Conservation (phyloP, 2,113 vertebrate species). For the Phasianus colchicus region DNA sequence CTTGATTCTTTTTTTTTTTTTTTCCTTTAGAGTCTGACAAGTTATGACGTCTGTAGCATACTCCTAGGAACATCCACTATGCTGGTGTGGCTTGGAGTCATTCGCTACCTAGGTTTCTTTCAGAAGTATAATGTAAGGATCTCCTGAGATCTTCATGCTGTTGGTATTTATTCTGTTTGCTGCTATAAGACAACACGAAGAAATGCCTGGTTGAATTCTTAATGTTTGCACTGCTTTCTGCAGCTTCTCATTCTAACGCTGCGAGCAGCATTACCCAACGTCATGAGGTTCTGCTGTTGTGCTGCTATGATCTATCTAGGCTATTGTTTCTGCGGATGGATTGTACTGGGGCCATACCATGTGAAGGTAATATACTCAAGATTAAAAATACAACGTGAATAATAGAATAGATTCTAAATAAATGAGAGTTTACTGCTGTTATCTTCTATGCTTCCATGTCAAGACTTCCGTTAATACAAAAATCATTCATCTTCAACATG, state of each 20-base stretch:
- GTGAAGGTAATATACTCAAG: conserved; percentile 83
- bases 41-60: conserved; percentile 94
- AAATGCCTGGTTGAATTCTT: conserved; percentile 5
- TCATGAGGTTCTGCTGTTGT: conserved; percentile 93
- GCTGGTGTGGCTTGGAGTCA: conserved; percentile 93
- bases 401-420: neutral
- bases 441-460: neutral
- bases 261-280: conserved; percentile 88
- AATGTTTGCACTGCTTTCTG: conserved; percentile 68
- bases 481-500: conserved; percentile 13
- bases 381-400: neutral
- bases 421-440: neutral
- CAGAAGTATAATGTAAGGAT: conserved; percentile 94
- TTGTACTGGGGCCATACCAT: conserved; percentile 94
- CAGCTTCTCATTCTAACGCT: conserved; percentile 87
- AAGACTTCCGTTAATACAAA: conserved; percentile 24
- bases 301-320: conserved; percentile 95
- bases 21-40: conserved; percentile 84
- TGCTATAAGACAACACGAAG: neutral
- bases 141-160: neutral
- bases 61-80: conserved; percentile 92
- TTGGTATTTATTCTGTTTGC: conserved; percentile 58
- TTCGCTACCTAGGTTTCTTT: conserved; percentile 94
- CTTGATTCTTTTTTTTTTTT: neutral
- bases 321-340: conserved; percentile 98